Base-by-base conservation (phyloP, 2,797 vertebrate genomes). In the Rhynchonycteris naso region DNA sequence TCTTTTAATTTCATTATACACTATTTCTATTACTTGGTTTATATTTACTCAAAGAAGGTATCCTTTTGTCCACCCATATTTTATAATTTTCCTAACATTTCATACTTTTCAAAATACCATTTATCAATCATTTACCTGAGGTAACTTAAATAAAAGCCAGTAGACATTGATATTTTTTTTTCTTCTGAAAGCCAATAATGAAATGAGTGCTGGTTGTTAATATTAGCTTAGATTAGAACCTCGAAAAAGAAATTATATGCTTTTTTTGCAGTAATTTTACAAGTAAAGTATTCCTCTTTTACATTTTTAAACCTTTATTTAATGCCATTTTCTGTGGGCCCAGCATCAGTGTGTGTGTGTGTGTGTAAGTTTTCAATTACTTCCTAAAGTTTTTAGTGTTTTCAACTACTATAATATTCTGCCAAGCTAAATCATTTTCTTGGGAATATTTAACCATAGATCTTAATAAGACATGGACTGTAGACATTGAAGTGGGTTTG, bases 11-110 rank as follows among this genome's bases (percentile, higher is more conserved):
- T 30, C 43, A 72, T 88, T 75, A 28, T 33, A 56, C 16, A 90
- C 52, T 75, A 33, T 91, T 86, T 93, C 72, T 88, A 1, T 90
- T 69, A 63, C 68, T 82, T 82, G 69, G 21, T 33, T 95, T 95
- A 43, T 78, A 35, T 7, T 89, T 94, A 21, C 81, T 85, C 38
- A 18, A 81, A 74, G 33, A 33, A 88, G 7, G 18, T 30, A 16
- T 54, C 24, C 38, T 87, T 65, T 90, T 82, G n/a, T 66, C 22
- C 50, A 74, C 15, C 50, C 9, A 38, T 71, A 76, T 50, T 65
- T 82, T 82, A 16, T 58, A 50, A 66, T 84, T 97, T 90, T 75
- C 43, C 47, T 84, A 54, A 87, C 22, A 56, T 26, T 68, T 24
- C 26, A 59, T 11, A 85, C 19, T 30, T 95, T 76, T 93, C 74